phyloP scores from a whole-genome alignment of 2,888 invertebrate species.

The Callyntrura sp. region DNA sequence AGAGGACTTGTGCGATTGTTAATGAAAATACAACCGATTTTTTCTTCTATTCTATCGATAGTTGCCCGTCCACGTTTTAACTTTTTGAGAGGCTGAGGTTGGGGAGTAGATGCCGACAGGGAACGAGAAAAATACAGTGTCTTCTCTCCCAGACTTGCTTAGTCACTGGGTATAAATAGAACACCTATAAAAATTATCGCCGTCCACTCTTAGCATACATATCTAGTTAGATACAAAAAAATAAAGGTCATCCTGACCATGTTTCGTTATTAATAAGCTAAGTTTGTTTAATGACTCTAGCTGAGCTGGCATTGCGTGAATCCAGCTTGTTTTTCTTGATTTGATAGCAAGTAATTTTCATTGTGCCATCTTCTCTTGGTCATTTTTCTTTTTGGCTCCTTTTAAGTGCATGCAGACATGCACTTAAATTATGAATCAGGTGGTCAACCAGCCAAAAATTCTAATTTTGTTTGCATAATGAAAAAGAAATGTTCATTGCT shows the following conservation, averaged over 20 bases:
- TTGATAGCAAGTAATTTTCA: slow-evolving; percentile 35
- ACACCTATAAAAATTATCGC: neutral
- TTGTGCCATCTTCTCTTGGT: neutral
- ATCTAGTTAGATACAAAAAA: neutral
- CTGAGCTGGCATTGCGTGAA: slow-evolving; percentile 43
- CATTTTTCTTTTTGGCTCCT: neutral
- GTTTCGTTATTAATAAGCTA: slow-evolving; percentile 35
- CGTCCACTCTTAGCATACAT: slow-evolving; percentile 10
- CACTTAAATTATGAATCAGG: too few relatives aligned
- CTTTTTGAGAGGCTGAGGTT: neutral
- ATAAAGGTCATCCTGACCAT: slow-evolving; percentile 70
- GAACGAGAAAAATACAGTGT: slow-evolving; percentile 38
- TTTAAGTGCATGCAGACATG: neutral
- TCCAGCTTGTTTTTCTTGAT: slow-evolving; percentile 72
- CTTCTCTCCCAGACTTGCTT: slow-evolving; percentile 13
- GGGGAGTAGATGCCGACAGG: neutral
- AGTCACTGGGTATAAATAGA: slow-evolving; percentile 36
- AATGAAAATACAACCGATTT: slow-evolving; percentile 15
- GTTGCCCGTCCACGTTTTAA: neutral
- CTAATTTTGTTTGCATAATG: too few relatives aligned
- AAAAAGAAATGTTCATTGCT: too few relatives aligned
- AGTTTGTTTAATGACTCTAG: neutral
- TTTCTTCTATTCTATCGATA: neutral
- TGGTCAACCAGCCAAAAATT: too few relatives aligned
- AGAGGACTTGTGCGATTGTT: slow-evolving; percentile 14